Percentiles rank a stretch among this genome's conserved stretches.
Evolutionary conservation across 1,140 invertebrate genomes (phyloP).

Genomic region (Tetramorium parvispinum): DNA sequence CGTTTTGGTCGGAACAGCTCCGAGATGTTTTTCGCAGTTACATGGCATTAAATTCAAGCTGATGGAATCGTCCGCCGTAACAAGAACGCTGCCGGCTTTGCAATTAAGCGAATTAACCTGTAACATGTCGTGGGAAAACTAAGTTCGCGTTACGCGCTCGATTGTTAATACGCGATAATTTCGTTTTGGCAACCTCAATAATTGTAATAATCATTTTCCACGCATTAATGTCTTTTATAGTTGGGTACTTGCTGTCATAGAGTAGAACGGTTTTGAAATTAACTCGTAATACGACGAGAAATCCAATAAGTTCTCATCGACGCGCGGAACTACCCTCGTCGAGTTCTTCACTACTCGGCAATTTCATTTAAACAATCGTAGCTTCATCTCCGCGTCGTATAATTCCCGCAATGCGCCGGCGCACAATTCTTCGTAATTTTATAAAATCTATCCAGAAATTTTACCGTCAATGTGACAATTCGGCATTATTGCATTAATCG

Average conservation of each 20-base stretch:
- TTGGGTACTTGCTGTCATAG: constrained; percentile 24
- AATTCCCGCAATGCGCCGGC: constrained; percentile 16
- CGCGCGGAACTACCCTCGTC: constrained; percentile 28
- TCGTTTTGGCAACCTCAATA: constrained; percentile 48
- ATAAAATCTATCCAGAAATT: neutral
- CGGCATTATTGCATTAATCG: neutral
- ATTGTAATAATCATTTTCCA: constrained; percentile 37
- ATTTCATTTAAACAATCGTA: constrained; percentile 58
- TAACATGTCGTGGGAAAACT: constrained; percentile 53
- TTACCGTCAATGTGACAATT: neutral
- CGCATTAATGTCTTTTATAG: constrained; percentile 56
- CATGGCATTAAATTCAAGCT: constrained; percentile 39
- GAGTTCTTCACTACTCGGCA: constrained; percentile 46
- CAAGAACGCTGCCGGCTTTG: constrained; percentile 45
- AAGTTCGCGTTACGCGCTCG: constrained; percentile 31
- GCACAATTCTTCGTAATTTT: constrained; percentile 16
- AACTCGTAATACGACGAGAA: constrained; percentile 45
- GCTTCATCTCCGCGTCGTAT: constrained; percentile 16
- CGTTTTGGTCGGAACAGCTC: neutral
- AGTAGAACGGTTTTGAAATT: constrained; percentile 46
- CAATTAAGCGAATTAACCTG: constrained; percentile 57
- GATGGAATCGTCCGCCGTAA: constrained; percentile 45
- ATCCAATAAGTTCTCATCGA: constrained; percentile 57
- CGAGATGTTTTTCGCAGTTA: constrained; percentile 50
- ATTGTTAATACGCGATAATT: constrained; percentile 53